Percentiles rank a stretch among this genome's conserved stretches.
Conservation (phyloP, 2,888 invertebrate genomes). For the Drosophila gaucha region DNA sequence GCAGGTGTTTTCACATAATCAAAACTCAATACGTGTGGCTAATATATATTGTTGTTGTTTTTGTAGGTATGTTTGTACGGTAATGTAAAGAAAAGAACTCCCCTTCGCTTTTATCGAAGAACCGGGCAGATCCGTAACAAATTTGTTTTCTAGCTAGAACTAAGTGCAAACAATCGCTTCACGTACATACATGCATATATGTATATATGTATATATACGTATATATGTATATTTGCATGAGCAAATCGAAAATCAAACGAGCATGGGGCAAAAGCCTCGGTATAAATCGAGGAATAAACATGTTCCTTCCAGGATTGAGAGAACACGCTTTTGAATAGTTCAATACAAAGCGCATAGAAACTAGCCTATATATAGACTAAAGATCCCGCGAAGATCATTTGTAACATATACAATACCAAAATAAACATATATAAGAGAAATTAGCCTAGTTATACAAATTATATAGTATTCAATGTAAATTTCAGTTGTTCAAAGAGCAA, state of each 20-base stretch:
- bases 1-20: slow-evolving; percentile 52
- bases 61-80: slow-evolving; percentile 48
- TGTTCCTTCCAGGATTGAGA: slow-evolving; percentile 51
- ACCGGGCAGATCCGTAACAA: slow-evolving; percentile 21
- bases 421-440: slow-evolving; percentile 46
- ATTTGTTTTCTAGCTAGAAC: slow-evolving; percentile 61
- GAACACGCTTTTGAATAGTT: slow-evolving; percentile 23
- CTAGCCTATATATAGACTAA: slow-evolving; percentile 69
- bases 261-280: slow-evolving; percentile 47
- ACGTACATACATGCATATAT: slow-evolving; percentile 4
- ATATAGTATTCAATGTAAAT: slow-evolving; percentile 35
- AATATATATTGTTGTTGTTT: slow-evolving; percentile 52
- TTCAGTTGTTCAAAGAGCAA: slow-evolving; percentile 50
- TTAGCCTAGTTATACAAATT: slow-evolving; percentile 71
- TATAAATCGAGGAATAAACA: slow-evolving; percentile 28
- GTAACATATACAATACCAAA: slow-evolving; percentile 74
- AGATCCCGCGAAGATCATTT: slow-evolving; percentile 68
- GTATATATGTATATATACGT: background rate
- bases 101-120: slow-evolving; percentile 31
- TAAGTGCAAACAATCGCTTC: slow-evolving; percentile 49
- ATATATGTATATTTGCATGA: slow-evolving; percentile 18
- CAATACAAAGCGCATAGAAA: slow-evolving; percentile 46
- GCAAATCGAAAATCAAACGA: slow-evolving; percentile 49
- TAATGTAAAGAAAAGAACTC: slow-evolving; percentile 30
- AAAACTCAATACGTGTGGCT: slow-evolving; percentile 33